Evolutionary conservation across 2,113 vertebrate genomes (phyloP), one percentile per base, ranked within the genome.

Genomic region (Rhinolophus ferrumequinum): DNA sequence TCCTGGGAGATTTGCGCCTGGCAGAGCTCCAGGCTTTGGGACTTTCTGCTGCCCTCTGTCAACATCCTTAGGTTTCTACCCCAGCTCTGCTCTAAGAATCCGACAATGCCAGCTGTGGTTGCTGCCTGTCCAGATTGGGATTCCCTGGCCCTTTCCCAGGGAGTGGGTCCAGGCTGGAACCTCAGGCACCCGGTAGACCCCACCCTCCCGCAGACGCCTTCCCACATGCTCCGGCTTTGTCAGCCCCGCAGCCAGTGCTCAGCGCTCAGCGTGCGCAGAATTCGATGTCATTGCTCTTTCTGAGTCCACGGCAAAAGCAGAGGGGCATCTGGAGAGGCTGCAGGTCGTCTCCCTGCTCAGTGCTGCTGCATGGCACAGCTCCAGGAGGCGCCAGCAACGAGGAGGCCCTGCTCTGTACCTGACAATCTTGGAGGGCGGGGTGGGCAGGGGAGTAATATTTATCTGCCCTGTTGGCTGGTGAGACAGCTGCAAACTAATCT

Each of bases 241-340:
- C 9, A 12, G 58, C 47, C 9, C 69, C 38, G 0, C 0, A 19
- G 16, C n/a, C 1, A 0, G 30, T 15, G 21, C 69, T 28, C 21
- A 44, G 41, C 41, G 41, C 41, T 44, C 41, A 1, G 60, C 35
- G 15, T 7, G 1, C 1, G 14, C 3, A 2, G 52, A 14, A n/a
- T 4, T 18, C 10, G 0, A 7, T 0, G 7, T 10, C 2, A 28
- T 4, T 0, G 1, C 52, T 47, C 30, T 1, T 66, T 30, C 6
- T 1, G 14, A 9, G 52, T n/a, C 50, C 8, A 12, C 5, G 44
- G 38, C 52, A 18, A 13, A 38, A 21, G 28, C 33, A 0, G 2
- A 13, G 47, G 22, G 33, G 26, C 0, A 0, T 4, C 1, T 14
- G 28, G 8, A 22, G 19, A 33, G 8, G 28, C 5, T 0, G 3